Evolutionary conservation across 2,888 invertebrate species (phyloP), one percentile per base, ranked within the genome.

Genomic region (Agrochola macilenta): DNA sequence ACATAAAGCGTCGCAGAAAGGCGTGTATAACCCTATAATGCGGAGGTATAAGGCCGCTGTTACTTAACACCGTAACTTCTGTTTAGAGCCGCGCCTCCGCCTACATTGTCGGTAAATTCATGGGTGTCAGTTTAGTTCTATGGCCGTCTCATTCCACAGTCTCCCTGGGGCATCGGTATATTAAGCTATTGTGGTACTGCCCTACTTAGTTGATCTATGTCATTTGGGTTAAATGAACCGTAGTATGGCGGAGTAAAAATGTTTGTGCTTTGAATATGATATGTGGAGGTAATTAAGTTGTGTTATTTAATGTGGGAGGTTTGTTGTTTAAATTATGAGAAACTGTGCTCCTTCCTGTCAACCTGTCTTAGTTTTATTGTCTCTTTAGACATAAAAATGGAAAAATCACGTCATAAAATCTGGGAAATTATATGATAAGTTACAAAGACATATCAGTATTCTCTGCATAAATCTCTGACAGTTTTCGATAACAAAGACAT

Each of bases 11-110:
- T 88, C 87, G 87, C 87, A 86, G 90, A 88, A 90, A 90, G 91
- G 91, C 91, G 89, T 85, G 87, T 89, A 79, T 87, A 82, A 87
- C 91, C 88, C 88, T 89, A 88, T 89, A 89, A 90, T 88, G 86
- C 87, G 89, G 89, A 91, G 90, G 91, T 85, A 86, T 80, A 87
- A 87, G 88, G 88, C 91, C 88, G 89, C 91, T 92, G 93, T 95
- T 94, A 95, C 94, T 94, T 93, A 93, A 91, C 93, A 93, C 94
- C 93, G 93, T 95, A 94, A 95, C 94, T 96, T 92, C 93, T 94
- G 93, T 94, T 95, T 94, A 94, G 84, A 78, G 83, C 83, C 90
- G 88, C 92, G 88, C 92, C 85, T 89, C 69, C 89, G 90, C 89
- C 87, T 89, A 91, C 93, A 93, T 93, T 93, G 94, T 95, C 88